phyloP scores from a whole-genome alignment of 1,140 invertebrate genomes.

The Drosophila tsacasi region DNA sequence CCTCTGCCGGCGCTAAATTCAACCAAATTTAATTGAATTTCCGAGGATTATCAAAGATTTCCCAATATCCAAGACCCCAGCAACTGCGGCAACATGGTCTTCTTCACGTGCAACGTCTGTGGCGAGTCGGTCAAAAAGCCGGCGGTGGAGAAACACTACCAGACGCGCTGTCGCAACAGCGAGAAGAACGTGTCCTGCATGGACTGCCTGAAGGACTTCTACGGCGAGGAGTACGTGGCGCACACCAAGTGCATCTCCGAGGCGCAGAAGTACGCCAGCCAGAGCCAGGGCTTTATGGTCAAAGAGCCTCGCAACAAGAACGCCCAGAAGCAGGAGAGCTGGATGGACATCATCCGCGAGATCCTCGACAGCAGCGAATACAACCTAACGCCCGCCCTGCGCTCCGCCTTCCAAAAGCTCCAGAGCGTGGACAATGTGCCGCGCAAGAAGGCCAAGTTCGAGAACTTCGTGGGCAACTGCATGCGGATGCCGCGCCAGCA shows the following conservation, averaged over 20 bases:
- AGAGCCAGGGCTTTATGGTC: conserved; percentile 91
- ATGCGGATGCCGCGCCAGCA: conserved; percentile 86
- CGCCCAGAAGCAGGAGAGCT: conserved; percentile 94
- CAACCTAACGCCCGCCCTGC: conserved; percentile 87
- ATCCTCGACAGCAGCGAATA: conserved; percentile 88
- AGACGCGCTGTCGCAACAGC: conserved; percentile 88
- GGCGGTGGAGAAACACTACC: conserved; percentile 96
- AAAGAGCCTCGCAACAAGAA: conserved; percentile 93
- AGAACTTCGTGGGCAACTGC: conserved; percentile 90
- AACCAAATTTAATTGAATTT: conserved; percentile 9
- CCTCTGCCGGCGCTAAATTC: conserved; percentile 23
- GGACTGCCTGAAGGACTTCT: conserved; percentile 95
- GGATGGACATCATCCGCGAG: conserved; percentile 93
- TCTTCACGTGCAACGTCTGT: conserved; percentile 96
- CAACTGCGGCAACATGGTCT: conserved; percentile 89
- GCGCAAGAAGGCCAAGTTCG: conserved; percentile 95
- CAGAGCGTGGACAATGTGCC: conserved; percentile 94
- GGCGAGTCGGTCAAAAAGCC: conserved; percentile 96
- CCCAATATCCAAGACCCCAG: background rate
- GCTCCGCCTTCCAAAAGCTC: conserved; percentile 89
- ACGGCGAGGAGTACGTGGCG: conserved; percentile 91
- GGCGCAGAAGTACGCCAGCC: conserved; percentile 93
- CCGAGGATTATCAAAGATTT: background rate
- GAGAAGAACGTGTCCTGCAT: conserved; percentile 91
- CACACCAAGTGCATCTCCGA: conserved; percentile 97